phyloP scores from a whole-genome alignment of 2,797 vertebrate species.

The Phalloptychus januarius region DNA sequence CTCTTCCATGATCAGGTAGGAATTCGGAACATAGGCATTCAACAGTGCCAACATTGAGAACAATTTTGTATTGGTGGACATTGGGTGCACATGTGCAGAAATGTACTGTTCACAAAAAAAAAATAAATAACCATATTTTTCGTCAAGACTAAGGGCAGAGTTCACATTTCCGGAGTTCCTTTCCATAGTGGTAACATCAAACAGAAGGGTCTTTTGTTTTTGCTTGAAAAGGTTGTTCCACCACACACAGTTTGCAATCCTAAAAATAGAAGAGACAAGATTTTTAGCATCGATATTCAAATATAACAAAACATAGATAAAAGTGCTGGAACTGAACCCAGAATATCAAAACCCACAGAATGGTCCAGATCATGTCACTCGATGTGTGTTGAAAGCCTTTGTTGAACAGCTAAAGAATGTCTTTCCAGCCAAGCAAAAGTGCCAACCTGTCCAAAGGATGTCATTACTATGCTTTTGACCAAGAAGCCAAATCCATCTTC shows the following conservation, averaged over 20 bases:
- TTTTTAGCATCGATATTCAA: not conserved
- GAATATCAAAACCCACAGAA: not conserved
- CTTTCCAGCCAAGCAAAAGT: not conserved
- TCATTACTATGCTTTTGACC: not conserved
- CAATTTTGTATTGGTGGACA: not conserved
- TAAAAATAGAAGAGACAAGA: not conserved
- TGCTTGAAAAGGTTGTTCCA: not conserved
- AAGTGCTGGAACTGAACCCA: no score
- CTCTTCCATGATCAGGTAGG: constrained; percentile 33
- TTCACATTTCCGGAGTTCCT: not conserved
- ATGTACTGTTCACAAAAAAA: not conserved
- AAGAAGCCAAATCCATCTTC: not conserved
- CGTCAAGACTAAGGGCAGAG: not conserved
- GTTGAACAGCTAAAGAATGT: not conserved
- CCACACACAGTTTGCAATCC: not conserved
- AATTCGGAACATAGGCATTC: constrained; percentile 17
- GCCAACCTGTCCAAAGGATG: no score
- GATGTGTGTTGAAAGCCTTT: not conserved
- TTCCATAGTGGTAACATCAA: not conserved
- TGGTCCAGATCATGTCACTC: not conserved
- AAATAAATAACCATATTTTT: accelerated
- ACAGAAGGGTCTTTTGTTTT: not conserved
- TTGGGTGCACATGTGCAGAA: accelerated
- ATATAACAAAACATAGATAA: no score
- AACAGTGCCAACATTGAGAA: constrained; percentile 45